Conservation (phyloP, 2,113 vertebrate species). For the Poeciliopsis retropinna region DNA sequence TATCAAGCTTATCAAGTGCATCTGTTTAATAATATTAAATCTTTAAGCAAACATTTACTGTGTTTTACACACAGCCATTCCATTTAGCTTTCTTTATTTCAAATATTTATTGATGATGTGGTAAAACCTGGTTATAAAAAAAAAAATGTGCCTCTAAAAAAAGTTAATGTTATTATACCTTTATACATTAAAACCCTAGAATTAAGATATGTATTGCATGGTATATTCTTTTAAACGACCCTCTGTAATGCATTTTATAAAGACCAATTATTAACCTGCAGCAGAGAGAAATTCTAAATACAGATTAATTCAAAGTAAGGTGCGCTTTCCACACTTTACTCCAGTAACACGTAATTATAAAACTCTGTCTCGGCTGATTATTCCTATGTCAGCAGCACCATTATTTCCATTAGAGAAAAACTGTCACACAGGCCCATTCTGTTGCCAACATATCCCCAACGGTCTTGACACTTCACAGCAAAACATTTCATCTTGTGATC, state of each 20-base stretch:
- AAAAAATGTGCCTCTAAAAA: too few species aligned
- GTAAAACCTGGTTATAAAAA: background rate
- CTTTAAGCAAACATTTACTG: background rate
- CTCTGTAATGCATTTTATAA: background rate
- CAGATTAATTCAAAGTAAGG: background rate
- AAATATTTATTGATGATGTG: background rate
- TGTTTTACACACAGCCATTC: background rate
- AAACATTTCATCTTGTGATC: slow-evolving; percentile 70
- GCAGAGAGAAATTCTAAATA: background rate
- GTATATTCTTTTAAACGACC: background rate
- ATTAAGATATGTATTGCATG: background rate
- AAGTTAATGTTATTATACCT: too few species aligned
- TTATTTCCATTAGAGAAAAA: slow-evolving; percentile 53
- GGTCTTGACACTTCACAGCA: slow-evolving; percentile 57
- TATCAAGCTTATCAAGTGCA: too few species aligned
- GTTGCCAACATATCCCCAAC: slow-evolving; percentile 32
- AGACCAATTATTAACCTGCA: slow-evolving; percentile 1
- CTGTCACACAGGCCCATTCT: slow-evolving; percentile 42
- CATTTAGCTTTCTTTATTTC: too few species aligned
- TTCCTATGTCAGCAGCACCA: slow-evolving; percentile 38
- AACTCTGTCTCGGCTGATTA: slow-evolving; percentile 34
- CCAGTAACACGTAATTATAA: slow-evolving; percentile 26
- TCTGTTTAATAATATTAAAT: too few species aligned
- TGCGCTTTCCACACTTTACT: slow-evolving; percentile 8
- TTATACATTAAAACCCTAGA: background rate